phyloP scores from a whole-genome alignment of 2,113 vertebrate species.

The Ovibos moschatus region DNA sequence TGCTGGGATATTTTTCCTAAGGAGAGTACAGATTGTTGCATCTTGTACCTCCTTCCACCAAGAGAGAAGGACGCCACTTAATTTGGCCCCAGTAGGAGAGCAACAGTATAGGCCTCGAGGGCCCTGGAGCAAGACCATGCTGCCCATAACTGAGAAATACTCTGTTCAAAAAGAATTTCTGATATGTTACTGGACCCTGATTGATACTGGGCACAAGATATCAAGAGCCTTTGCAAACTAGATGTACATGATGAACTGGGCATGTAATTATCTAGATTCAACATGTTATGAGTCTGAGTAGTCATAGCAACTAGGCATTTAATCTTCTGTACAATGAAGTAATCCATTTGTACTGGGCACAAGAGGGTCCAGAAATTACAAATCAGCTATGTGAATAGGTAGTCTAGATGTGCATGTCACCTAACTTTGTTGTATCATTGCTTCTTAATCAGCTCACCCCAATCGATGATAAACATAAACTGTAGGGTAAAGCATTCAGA shows the following conservation, averaged over 20 bases:
- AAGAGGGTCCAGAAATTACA: neutral
- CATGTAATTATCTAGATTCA: neutral
- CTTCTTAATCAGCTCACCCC: neutral
- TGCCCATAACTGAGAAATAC: neutral
- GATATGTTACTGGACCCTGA: neutral
- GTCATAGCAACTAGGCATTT: neutral
- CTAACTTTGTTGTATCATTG: neutral
- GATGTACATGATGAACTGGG: neutral
- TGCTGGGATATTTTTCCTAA: neutral
- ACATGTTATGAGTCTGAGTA: neutral
- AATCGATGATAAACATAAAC: neutral
- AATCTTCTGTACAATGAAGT: neutral
- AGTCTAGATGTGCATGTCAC: neutral
- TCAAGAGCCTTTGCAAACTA: neutral
- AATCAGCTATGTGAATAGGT: neutral
- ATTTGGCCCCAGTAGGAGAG: neutral
- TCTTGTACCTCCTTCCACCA: neutral
- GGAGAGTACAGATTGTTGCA: neutral
- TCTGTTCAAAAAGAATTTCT: neutral
- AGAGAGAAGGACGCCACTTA: neutral
- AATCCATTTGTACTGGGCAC: neutral
- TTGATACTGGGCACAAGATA: neutral
- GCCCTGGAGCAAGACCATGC: neutral
- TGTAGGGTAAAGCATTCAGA: neutral
- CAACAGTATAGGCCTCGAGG: neutral